Percentiles rank a stretch among this genome's conserved stretches.
These are phyloP conservation scores for Caenorhabditis zanzibari DNA, from an alignment of 2,888 invertebrate species.

Conservation along the genomic window DNA sequence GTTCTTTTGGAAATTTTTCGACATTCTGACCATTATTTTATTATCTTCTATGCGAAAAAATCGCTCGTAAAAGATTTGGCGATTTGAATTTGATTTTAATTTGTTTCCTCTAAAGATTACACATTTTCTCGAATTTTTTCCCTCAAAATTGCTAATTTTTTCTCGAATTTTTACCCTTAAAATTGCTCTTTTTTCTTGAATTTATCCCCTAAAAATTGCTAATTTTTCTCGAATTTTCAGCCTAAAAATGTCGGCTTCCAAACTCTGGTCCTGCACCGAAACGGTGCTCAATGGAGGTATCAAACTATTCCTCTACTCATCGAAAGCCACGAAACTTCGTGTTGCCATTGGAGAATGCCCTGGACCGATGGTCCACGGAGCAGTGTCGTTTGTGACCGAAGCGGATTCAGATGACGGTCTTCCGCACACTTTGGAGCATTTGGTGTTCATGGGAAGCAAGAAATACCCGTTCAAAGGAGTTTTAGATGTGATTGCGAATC, in stretches of 20 bases:
- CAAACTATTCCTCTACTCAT: constrained; percentile 68
- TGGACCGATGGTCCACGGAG: constrained; percentile 93
- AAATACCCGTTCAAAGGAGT: constrained; percentile 87
- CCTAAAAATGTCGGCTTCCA: constrained; percentile 57
- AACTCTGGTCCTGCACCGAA: constrained; percentile 71
- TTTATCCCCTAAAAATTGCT: no score
- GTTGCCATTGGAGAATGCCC: constrained; percentile 92
- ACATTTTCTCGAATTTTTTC: no score
- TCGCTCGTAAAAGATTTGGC: no score
- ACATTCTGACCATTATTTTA: no score
- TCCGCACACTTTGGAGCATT: constrained; percentile 94
- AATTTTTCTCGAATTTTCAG: no score
- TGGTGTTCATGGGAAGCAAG: constrained; percentile 93
- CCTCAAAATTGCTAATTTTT: no score
- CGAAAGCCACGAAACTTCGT: constrained; percentile 85
- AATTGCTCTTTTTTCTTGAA: no score
- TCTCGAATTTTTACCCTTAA: no score
- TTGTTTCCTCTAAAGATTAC: no score
- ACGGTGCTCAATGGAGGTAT: constrained; percentile 70
- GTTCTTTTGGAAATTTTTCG: no score
- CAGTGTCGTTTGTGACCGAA: constrained; percentile 92
- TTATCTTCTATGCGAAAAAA: no score
- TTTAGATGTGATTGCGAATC: constrained; percentile 91
- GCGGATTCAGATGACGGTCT: constrained; percentile 94
- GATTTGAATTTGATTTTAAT: no score